phyloP scores from a whole-genome alignment of 1,140 invertebrate species.

The Watersipora subatra region DNA sequence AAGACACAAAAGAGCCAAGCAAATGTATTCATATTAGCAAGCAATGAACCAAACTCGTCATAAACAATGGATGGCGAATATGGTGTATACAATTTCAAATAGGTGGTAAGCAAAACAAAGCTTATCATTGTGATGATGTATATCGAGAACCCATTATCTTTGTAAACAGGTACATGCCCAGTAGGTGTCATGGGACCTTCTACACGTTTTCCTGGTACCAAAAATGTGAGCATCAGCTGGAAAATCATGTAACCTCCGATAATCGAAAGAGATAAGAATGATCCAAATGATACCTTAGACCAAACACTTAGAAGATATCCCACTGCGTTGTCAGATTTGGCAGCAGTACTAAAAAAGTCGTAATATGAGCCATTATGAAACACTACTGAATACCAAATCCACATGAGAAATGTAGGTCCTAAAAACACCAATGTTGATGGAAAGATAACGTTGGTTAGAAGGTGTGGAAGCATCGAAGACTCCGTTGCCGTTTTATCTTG shows the following conservation, averaged over 20 bases:
- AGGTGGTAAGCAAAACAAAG: constrained; percentile 26
- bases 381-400: not conserved
- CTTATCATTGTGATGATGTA: constrained; percentile 38
- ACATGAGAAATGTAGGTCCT: not conserved
- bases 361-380: not conserved
- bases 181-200: constrained; percentile 43
- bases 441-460: too few relatives aligned
- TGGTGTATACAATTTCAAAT: constrained; percentile 21
- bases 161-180: constrained; percentile 43
- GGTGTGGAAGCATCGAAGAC: too few relatives aligned
- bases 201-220: constrained; percentile 40
- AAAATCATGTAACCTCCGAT: constrained; percentile 24
- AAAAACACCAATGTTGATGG: too few relatives aligned
- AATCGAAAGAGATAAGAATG: constrained; percentile 16
- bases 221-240: constrained; percentile 25
- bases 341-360: not conserved
- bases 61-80: constrained; percentile 37
- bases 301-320: constrained; percentile 20
- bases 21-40: constrained; percentile 43
- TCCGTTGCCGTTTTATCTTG: too few relatives aligned
- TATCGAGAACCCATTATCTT: constrained; percentile 46
- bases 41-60: constrained; percentile 42
- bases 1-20: constrained; percentile 43
- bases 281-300: constrained; percentile 18
- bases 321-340: not conserved